Evolutionary conservation across 2,888 invertebrate species (phyloP), one percentile per base, ranked within the genome.

Genomic region (Tetrapedia diversipes): DNA sequence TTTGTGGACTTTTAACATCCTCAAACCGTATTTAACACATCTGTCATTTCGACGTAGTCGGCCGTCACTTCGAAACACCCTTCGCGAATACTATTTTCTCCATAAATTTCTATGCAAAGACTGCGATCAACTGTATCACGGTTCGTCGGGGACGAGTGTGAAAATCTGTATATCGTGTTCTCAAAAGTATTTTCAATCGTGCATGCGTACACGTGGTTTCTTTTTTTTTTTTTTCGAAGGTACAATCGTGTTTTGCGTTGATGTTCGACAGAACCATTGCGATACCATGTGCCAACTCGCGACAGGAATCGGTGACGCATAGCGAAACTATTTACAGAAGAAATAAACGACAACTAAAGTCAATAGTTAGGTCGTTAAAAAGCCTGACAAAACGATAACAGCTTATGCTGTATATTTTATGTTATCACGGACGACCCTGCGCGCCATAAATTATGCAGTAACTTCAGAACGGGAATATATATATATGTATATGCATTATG

Each of bases 281-380:
- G 54, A 39, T 57, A 61, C 32, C n/a, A n/a, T n/a, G 59, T 45
- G 68, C 41, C 32, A 53, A 64, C 22, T 39, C 19, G 19, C 14
- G 39, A 22, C 32, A 34, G 16, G 49, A 54, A 54, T 64, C 27
- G 37, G 39, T 68, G 66, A 64, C 41, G 47, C 56, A 19, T 37
- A 39, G 37, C 37, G 51, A 77, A 79, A 69, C 66, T 74, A 79
- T 68, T 69, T 77, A 49, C 59, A 77, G 56, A 54, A 41, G 39
- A 77, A 76, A 57, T 24, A 65, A 72, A 63, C 41, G 27, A 43
- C 67, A 57, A 74, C 27, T 24, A 68, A 77, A 69, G 53, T 66
- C 56, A 68, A 72, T 64, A 63, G 41, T 71, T 57, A 53, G 51
- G 61, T 79, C 65, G 64, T 73, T 69, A 64, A 56, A 22, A 39